Evolutionary conservation across 1,140 invertebrate genomes (phyloP), one percentile per base, ranked within the genome.

Genomic region (Idris sp.): DNA sequence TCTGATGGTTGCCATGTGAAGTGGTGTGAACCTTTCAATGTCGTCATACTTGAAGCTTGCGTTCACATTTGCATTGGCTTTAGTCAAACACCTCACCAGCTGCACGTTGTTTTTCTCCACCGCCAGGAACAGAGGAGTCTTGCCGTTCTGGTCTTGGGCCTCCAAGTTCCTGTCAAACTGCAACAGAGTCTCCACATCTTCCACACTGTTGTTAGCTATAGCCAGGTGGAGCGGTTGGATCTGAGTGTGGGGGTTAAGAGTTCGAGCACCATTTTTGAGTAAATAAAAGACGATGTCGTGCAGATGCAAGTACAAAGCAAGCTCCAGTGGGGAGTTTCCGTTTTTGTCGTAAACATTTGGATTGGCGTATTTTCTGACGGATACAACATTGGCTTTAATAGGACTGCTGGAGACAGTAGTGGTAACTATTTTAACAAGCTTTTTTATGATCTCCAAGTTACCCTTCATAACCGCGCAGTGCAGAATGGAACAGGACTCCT

Each of bases 321-420:
- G 10, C 0, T 9, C n/a, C 4, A 72, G 9, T 2, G 67, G 58
- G 0, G 67, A 56, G 9, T 26, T 31, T 0, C 41, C 43, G 25
- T 56, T 56, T 6, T 43, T 72, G 28, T 72, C 67, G 36, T 56
- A 41, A 0, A 56, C 6, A 11, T 62, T 62, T 0, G 62, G n/a
- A 6, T 62, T 72, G 7, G 58, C 48, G 7, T 56, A 56, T n/a
- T 56, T 71, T 0, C 62, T 49, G 0, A 71, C 49, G n/a, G n/a
- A n/a, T n/a, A n/a, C n/a, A n/a, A n/a, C n/a, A n/a, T n/a, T n/a
- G n/a, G n/a, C n/a, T n/a, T n/a, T n/a, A n/a, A n/a, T n/a, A n/a
- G n/a, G n/a, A n/a, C n/a, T n/a, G n/a, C n/a, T n/a, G n/a, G n/a
- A n/a, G n/a, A n/a, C n/a, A n/a, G n/a, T n/a, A n/a, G n/a, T n/a